phyloP scores from a whole-genome alignment of 2,888 invertebrate genomes.

The Saturnia pavonia region DNA sequence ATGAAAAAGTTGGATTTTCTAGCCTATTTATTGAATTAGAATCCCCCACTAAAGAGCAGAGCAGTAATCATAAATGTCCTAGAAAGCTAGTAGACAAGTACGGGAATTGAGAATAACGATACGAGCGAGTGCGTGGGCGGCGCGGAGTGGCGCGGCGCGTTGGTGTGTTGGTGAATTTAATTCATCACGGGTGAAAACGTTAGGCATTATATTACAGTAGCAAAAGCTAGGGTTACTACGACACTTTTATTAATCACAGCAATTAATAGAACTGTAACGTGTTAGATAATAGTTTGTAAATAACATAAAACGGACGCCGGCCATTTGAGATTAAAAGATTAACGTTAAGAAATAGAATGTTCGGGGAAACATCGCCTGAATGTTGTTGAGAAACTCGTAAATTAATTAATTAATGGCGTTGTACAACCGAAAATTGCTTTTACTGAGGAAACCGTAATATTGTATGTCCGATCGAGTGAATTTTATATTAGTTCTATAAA shows the following conservation, averaged over 20 bases:
- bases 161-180: too few relatives aligned
- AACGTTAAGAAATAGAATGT: neutral
- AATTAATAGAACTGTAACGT: neutral
- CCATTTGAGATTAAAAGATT: neutral
- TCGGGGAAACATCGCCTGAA: neutral
- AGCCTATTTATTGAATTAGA: too few relatives aligned
- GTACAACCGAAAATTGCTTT: constrained; percentile 14
- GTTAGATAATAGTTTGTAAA: neutral
- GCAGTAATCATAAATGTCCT: too few relatives aligned
- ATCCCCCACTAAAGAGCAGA: too few relatives aligned
- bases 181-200: too few relatives aligned
- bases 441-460: constrained; percentile 4
- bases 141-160: too few relatives aligned
- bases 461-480: neutral
- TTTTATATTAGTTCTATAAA: constrained; percentile 11
- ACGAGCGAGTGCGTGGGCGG: too few relatives aligned
- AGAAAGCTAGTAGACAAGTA: too few relatives aligned
- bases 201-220: too few relatives aligned
- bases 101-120: too few relatives aligned
- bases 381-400: constrained; percentile 13
- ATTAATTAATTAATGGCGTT: constrained; percentile 18
- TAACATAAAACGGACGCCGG: neutral
- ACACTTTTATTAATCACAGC: neutral
- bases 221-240: neutral
- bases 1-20: too few relatives aligned